These are phyloP conservation scores for Microctenopoma lineatum DNA, from an alignment of 2,797 vertebrate genomes.

Conservation along the genomic window DNA sequence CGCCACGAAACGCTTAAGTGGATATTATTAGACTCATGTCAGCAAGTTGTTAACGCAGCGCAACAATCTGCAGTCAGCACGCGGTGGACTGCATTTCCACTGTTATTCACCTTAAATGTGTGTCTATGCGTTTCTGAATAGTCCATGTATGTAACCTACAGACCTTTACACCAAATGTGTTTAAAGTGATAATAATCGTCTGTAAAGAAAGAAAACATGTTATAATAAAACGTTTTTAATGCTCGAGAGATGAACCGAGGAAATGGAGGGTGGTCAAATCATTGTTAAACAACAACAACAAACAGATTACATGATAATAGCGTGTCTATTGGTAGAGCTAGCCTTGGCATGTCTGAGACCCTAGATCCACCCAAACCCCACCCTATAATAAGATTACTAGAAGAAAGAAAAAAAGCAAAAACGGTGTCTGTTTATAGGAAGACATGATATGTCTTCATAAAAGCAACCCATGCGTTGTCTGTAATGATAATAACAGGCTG, in stretches of 20 bases:
- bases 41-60: background rate
- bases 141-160: background rate
- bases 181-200: background rate
- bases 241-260: no score
- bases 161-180: background rate
- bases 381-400: background rate
- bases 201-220: no score
- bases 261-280: background rate
- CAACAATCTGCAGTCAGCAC: background rate
- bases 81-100: background rate
- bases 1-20: no score
- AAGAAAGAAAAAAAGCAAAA: background rate
- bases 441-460: no score
- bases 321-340: background rate
- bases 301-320: background rate
- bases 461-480: no score
- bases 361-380: slow-evolving; percentile 26
- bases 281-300: slow-evolving; percentile 18
- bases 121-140: no score
- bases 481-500: no score
- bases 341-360: background rate
- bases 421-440: no score
- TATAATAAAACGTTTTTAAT: no score
- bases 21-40: no score
- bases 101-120: background rate